Evolutionary conservation across 2,888 invertebrate genomes (phyloP).

Genomic region (Caenorhabditis uteleia): DNA sequence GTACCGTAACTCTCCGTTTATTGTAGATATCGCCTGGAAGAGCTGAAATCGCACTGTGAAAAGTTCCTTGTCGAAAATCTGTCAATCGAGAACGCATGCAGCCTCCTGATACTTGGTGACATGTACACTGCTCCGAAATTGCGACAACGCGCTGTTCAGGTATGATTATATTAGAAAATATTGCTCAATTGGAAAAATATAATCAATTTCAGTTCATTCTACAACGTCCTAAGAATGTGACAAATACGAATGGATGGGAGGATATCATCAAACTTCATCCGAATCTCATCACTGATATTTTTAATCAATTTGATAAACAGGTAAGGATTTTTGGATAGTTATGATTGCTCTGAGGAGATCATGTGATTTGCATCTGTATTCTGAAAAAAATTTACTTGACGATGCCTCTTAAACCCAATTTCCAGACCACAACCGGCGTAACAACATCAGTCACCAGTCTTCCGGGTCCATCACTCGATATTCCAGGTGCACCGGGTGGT

Average conservation of each 20-base stretch:
- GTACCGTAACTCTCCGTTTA: too few species aligned
- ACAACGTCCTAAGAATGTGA: conserved; percentile 58
- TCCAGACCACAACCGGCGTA: conserved; percentile 30
- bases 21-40: conserved; percentile 54
- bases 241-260: conserved; percentile 53
- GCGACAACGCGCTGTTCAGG: conserved; percentile 58
- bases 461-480: conserved; percentile 18
- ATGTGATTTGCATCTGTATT: too few species aligned
- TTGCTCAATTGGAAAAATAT: not conserved
- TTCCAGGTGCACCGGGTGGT: conserved; percentile 18
- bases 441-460: conserved; percentile 9
- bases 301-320: conserved; percentile 46
- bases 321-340: conserved; percentile 2
- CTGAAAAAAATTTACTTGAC: too few species aligned
- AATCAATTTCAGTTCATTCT: conserved; percentile 58
- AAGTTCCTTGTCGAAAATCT: conserved; percentile 60
- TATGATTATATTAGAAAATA: too few species aligned
- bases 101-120: conserved; percentile 67
- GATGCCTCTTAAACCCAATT: not conserved
- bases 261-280: conserved; percentile 62
- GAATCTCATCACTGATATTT: conserved; percentile 65
- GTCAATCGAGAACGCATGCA: conserved; percentile 65
- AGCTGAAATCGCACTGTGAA: conserved; percentile 62
- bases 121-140: conserved; percentile 59
- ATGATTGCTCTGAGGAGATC: too few species aligned